phyloP scores from a whole-genome alignment of 2,113 vertebrate genomes.

The Oncorhynchus clarkii region DNA sequence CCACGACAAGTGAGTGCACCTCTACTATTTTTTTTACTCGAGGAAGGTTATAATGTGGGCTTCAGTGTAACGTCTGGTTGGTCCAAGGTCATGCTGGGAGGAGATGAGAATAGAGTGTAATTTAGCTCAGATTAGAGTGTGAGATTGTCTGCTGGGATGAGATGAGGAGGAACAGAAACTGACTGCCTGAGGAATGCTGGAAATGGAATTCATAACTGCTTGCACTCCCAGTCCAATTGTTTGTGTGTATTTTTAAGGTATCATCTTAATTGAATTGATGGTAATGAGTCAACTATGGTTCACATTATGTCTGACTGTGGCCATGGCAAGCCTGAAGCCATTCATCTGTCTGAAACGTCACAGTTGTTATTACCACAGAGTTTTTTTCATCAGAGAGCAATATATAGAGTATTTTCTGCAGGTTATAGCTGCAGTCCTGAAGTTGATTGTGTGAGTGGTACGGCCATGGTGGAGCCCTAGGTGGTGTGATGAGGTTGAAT shows the following conservation, averaged over 20 bases:
- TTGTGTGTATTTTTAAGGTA: constrained; percentile 24
- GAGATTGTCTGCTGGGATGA: background rate
- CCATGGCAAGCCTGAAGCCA: constrained; percentile 23
- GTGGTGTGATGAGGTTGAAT: too few relatives aligned
- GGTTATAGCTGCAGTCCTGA: background rate
- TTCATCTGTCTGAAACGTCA: constrained; percentile 39
- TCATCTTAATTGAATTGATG: constrained; percentile 39
- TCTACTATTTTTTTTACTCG: constrained; percentile 1
- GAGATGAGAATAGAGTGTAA: constrained; percentile 19
- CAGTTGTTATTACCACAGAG: constrained; percentile 4
- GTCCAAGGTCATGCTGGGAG: constrained; percentile 25
- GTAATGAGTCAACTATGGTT: constrained; percentile 34
- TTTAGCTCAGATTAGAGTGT: constrained; percentile 1
- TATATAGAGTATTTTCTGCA: constrained; percentile 2
- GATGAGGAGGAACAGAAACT: background rate
- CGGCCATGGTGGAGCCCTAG: too few relatives aligned
- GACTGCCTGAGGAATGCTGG: constrained; percentile 4
- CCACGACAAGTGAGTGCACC: constrained; percentile 87
- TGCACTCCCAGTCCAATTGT: background rate
- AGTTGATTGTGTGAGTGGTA: background rate
- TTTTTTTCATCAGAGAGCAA: background rate
- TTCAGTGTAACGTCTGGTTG: constrained; percentile 11
- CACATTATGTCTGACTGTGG: constrained; percentile 10
- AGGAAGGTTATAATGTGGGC: background rate
- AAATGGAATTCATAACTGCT: constrained; percentile 22